A percentile compares a stretch with the other conserved stretches of the same genome.
Evolutionary conservation across 1,140 invertebrate species (phyloP).

Genomic region (Drosophila baimaii): DNA sequence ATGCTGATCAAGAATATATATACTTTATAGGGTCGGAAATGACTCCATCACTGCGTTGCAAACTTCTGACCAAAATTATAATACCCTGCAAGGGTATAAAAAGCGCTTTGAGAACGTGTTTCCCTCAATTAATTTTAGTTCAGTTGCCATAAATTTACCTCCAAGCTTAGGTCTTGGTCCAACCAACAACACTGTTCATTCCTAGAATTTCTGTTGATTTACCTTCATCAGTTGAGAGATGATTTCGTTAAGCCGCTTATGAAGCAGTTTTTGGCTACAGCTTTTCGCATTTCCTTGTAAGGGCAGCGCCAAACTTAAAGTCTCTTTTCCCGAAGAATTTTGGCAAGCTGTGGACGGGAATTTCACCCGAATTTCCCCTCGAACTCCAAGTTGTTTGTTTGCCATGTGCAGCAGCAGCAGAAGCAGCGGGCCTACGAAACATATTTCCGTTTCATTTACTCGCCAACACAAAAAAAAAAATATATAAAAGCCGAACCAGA

Average conservation of each 20-base stretch:
- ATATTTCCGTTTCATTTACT: slow-evolving; percentile 83
- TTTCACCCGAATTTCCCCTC: slow-evolving; percentile 19
- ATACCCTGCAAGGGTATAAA: no score
- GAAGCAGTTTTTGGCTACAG: slow-evolving; percentile 24
- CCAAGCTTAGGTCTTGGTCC: background rate
- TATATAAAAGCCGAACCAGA: slow-evolving; percentile 21
- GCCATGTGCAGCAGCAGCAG: slow-evolving; percentile 50
- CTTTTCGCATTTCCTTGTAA: slow-evolving; percentile 25
- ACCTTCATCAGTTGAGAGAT: slow-evolving; percentile 33
- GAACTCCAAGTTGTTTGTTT: slow-evolving; percentile 34
- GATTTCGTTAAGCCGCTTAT: slow-evolving; percentile 50
- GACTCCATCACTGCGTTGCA: no score
- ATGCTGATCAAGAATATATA: no score
- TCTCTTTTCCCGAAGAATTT: slow-evolving; percentile 38
- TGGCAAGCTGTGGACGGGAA: slow-evolving; percentile 20
- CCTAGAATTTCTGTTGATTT: slow-evolving; percentile 21
- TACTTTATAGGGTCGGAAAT: no score
- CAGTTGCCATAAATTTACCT: background rate
- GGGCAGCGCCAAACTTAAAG: slow-evolving; percentile 33
- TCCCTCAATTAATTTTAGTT: background rate
- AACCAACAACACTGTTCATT: background rate
- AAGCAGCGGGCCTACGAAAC: slow-evolving; percentile 67
- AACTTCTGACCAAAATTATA: no score
- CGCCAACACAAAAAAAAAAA: slow-evolving; percentile 56
- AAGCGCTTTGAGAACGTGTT: background rate